Evolutionary conservation across 2,113 vertebrate species (phyloP).

Genomic region (Phocoena sinus): DNA sequence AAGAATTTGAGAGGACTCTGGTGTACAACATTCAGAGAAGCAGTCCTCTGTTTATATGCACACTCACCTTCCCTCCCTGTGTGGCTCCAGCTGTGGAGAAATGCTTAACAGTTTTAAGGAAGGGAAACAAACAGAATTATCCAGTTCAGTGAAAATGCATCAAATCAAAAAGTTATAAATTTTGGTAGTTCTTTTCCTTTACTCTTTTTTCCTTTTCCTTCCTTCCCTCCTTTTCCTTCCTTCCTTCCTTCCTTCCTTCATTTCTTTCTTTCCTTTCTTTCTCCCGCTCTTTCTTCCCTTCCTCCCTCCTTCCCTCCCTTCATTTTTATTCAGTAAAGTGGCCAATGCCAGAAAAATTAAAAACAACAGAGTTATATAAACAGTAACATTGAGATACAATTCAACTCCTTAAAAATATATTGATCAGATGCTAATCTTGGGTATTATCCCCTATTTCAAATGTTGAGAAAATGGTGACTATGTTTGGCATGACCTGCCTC

Average conservation of each 20-base stretch:
- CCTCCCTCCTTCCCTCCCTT: neutral
- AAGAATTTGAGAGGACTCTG: constrained; percentile 17
- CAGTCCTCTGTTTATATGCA: neutral
- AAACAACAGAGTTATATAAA: constrained; percentile 1
- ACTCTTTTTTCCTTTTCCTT: neutral
- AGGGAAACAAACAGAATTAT: constrained; percentile 59
- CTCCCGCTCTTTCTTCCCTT: neutral
- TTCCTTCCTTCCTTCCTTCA: no score
- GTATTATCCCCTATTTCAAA: neutral
- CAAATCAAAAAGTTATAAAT: neutral
- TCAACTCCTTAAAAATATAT: neutral
- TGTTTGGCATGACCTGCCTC: neutral
- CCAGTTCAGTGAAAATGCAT: constrained; percentile 29
- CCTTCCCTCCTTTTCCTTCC: neutral
- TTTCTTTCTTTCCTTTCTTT: fast-evolving
- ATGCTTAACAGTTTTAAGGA: neutral
- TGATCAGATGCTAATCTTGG: neutral
- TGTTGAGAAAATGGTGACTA: neutral
- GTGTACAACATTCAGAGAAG: neutral
- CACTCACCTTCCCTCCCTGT: neutral
- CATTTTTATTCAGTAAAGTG: neutral
- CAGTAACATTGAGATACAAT: neutral
- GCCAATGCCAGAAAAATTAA: neutral
- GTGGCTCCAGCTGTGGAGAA: constrained; percentile 42
- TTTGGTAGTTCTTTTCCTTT: neutral